Percentiles rank a stretch among this genome's conserved stretches.
Conservation (phyloP, 2,888 invertebrate species). For the Erebia aethiops region DNA sequence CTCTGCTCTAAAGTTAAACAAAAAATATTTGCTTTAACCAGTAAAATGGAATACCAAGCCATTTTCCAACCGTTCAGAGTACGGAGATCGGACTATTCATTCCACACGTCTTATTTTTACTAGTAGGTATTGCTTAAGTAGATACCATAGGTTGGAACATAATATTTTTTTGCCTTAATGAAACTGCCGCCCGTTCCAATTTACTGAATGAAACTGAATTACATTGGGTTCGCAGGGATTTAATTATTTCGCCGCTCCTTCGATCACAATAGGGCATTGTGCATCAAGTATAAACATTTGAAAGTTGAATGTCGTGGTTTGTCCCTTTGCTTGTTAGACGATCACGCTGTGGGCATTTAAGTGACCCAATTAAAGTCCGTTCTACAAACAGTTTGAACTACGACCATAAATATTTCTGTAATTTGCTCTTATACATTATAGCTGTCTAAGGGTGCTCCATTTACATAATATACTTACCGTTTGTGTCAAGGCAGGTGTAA, state of each 20-base stretch:
- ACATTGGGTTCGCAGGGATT: constrained; percentile 20
- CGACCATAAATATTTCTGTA: constrained; percentile 1
- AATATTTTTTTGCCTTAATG: not conserved
- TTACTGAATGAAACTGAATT: constrained; percentile 16
- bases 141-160: not conserved
- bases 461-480: too few species aligned
- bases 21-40: too few species aligned
- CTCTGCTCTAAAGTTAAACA: too few species aligned
- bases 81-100: too few species aligned
- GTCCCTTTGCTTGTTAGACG: constrained; percentile 37
- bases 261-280: constrained; percentile 36
- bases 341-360: constrained; percentile 38
- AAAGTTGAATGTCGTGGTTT: constrained; percentile 35
- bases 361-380: constrained; percentile 34
- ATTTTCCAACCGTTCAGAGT: too few species aligned
- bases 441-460: too few species aligned
- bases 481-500: too few species aligned
- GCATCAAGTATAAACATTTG: constrained; percentile 32
- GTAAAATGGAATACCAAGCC: too few species aligned
- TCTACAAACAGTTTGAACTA: constrained; percentile 10
- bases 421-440: not conserved
- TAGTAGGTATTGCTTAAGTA: too few species aligned
- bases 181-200: not conserved
- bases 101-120: too few species aligned
- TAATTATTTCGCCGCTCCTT: constrained; percentile 28